Percentiles rank a stretch among this genome's conserved stretches.
Evolutionary conservation across 2,888 invertebrate genomes (phyloP).

Genomic region (Punctoribates punctum): DNA sequence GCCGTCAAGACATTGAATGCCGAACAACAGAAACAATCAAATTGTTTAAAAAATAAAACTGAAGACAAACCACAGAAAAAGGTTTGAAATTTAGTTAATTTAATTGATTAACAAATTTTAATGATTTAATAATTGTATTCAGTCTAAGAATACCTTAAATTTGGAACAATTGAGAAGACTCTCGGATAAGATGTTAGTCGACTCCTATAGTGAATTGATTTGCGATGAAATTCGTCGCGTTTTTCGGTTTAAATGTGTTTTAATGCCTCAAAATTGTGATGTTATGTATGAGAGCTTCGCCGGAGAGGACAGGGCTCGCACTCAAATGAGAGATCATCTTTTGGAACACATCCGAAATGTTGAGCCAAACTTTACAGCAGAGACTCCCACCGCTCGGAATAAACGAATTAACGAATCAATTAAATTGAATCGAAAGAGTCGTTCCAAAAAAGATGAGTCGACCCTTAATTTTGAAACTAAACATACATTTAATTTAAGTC

Average conservation of each 20-base stretch:
- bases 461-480: background rate
- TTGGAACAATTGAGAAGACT: constrained; percentile 45
- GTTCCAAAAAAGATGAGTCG: background rate
- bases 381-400: background rate
- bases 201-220: constrained; percentile 57
- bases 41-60: background rate
- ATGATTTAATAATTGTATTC: background rate
- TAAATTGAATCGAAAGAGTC: background rate
- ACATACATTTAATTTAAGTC: background rate
- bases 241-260: constrained; percentile 58
- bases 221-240: constrained; percentile 59
- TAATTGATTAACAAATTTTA: background rate
- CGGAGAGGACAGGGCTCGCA: constrained; percentile 58
- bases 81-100: background rate
- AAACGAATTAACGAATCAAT: background rate
- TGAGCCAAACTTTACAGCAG: constrained; percentile 11
- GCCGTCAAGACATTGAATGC: constrained; percentile 28
- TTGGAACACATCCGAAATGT: constrained; percentile 54
- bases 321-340: constrained; percentile 58
- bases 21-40: constrained; percentile 31
- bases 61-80: constrained; percentile 3
- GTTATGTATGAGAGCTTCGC: constrained; percentile 59
- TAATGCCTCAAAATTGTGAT: constrained; percentile 56
- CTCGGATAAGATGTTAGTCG: constrained; percentile 52
- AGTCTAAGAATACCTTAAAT: constrained; percentile 32